These are phyloP conservation scores for Agonopterix alstromeriana DNA, from an alignment of 2,888 invertebrate species.

Conservation along the genomic window DNA sequence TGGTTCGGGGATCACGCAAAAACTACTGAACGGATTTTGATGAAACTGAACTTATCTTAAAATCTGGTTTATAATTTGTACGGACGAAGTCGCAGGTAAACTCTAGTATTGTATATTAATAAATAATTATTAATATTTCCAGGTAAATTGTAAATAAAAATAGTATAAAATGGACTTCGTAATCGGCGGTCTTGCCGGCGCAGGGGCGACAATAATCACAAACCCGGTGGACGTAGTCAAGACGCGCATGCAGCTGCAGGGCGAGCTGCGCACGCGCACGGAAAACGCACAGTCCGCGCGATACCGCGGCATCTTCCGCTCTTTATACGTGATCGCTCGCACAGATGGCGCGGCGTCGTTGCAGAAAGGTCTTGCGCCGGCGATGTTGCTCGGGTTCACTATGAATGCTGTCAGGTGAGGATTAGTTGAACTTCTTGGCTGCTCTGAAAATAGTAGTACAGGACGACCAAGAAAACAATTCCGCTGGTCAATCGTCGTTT, in stretches of 20 bases:
- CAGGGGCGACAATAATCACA: slow-evolving; percentile 86
- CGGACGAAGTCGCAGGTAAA: no score
- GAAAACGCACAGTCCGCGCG: slow-evolving; percentile 54
- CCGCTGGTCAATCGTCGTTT: no score
- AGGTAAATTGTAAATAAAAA: neutral
- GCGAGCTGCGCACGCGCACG: slow-evolving; percentile 79
- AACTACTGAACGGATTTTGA: no score
- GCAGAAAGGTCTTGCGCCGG: slow-evolving; percentile 88
- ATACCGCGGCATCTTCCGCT: slow-evolving; percentile 87
- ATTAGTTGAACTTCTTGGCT: neutral
- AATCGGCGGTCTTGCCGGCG: slow-evolving; percentile 83
- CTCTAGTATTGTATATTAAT: no score
- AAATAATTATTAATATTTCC: neutral
- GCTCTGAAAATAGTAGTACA: no score
- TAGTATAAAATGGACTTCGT: slow-evolving; percentile 79
- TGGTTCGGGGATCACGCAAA: no score
- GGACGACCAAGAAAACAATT: no score
- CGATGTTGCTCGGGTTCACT: slow-evolving; percentile 85
- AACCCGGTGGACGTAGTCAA: slow-evolving; percentile 94
- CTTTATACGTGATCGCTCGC: slow-evolving; percentile 81
- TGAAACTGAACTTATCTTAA: no score
- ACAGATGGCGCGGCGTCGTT: slow-evolving; percentile 86
- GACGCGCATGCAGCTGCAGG: slow-evolving; percentile 92
- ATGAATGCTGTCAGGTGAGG: slow-evolving; percentile 74
- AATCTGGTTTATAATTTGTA: no score